Evolutionary conservation across 2,888 invertebrate species (phyloP), one percentile per base, ranked within the genome.

Genomic region (Laspeyria flexula): DNA sequence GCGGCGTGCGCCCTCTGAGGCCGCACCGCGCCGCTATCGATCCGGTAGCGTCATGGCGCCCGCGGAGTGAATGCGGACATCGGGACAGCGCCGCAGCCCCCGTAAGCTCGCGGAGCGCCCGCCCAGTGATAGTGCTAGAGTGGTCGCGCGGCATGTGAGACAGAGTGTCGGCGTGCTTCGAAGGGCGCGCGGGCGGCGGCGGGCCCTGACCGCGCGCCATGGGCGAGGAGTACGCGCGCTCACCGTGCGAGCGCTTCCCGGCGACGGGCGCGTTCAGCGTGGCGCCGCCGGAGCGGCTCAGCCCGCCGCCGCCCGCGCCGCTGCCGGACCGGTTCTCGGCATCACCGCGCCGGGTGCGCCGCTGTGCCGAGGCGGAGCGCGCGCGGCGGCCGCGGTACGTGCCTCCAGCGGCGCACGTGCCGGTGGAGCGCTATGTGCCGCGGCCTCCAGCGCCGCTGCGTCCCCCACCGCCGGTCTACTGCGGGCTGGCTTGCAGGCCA

Each of bases 371-470:
- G 47, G 94, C 94, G 60, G 95, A 95, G 60, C 95, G 95, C 77
- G 94, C 94, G 69, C 85, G 90, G 68, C 82, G 90, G 58, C 94
- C 83, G 83, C 91, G 95, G 66, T 95, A 95, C 71, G 93, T 95
- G 62, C 94, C 95, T 13, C 94, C 95, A 4, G 94, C 95, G 55
- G 95, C 95, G 11, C 95, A 95, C 83, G 94, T 95, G 73, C 95
- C 95, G 11, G 95, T 95, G 63, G 95, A 95, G 86, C 93, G 95
- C 69, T 95, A 95, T 81, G 95, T 95, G 65, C 95, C 95, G 47
- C 93, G 94, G 71, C 94, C 93, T 56, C 93, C 93, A 30, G 89
- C 90, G 43, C 90, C 89, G 65, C 76, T 86, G 67, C 86, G 90
- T 35, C 85, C 88, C 40, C 88, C 88, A 23, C 93, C 92, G 44